phyloP scores from a whole-genome alignment of 2,113 vertebrate species.

The Cavia aperea region DNA sequence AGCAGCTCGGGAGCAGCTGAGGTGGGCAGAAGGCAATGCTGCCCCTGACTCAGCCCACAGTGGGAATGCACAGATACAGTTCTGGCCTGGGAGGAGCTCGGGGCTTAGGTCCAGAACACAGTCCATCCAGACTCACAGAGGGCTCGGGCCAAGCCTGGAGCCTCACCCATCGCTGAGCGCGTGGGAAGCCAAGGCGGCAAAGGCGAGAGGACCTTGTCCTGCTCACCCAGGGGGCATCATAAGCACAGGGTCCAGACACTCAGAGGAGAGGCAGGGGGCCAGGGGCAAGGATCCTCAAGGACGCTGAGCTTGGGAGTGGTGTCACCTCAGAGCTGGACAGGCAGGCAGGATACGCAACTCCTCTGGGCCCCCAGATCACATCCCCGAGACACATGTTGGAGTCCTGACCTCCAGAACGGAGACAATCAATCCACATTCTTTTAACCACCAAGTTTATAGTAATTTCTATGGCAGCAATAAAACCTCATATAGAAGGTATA shows the following conservation, averaged over 20 bases:
- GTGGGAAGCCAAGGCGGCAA: neutral
- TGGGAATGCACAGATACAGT: accelerated
- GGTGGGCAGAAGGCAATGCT: neutral
- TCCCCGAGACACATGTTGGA: accelerated
- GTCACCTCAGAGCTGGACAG: too few species aligned
- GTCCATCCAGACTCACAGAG: accelerated
- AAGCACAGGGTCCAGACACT: accelerated
- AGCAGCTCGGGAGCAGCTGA: neutral
- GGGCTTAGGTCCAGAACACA: accelerated
- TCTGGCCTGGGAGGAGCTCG: neutral
- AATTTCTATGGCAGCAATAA: neutral
- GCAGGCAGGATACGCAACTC: accelerated
- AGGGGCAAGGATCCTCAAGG: neutral
- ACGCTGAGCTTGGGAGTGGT: accelerated
- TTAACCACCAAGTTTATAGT: neutral
- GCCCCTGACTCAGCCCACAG: accelerated
- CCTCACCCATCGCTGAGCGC: neutral
- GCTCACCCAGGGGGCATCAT: accelerated
- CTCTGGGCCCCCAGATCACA: accelerated
- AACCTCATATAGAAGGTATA: neutral
- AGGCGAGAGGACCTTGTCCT: neutral
- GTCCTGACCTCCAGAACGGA: neutral
- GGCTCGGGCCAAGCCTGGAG: neutral
- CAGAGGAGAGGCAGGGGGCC: accelerated
- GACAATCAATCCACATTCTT: neutral